Conservation (phyloP, 2,797 vertebrate species). For the Acrocephalus scirpaceus region DNA sequence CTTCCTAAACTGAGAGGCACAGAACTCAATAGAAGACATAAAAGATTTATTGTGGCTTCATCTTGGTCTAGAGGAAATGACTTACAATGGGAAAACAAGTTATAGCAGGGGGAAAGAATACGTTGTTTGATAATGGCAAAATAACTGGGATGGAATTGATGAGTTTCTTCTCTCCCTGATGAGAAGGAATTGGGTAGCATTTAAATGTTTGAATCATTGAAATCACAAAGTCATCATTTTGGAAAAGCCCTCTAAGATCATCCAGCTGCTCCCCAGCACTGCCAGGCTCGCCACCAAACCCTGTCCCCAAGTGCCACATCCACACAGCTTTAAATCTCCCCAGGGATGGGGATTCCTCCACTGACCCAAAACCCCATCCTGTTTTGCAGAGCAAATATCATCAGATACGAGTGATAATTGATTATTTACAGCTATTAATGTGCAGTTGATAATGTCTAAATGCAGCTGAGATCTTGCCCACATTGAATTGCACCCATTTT, state of each 20-base stretch:
- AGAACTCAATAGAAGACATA: rapidly evolving
- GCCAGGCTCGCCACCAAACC: not conserved
- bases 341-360: not conserved
- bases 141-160: not conserved
- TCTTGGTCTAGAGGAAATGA: rapidly evolving
- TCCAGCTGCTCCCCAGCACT: not conserved
- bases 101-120: rapidly evolving
- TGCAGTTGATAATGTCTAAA: not conserved
- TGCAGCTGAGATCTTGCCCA: not conserved
- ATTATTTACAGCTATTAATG: not conserved
- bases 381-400: too few species aligned
- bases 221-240: not conserved
- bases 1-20: not conserved
- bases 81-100: rapidly evolving
- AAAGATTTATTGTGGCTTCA: rapidly evolving
- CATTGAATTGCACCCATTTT: not conserved
- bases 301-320: not conserved
- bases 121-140: not conserved
- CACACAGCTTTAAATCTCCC: rapidly evolving
- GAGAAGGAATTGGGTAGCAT: not conserved
- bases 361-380: too few species aligned
- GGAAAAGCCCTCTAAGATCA: not conserved
- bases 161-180: rapidly evolving
- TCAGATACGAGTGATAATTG: not conserved
- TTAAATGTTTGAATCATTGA: not conserved